Percentiles rank a stretch among this genome's conserved stretches.
Evolutionary conservation across 2,113 vertebrate genomes (phyloP).

Genomic region (Sylvilagus bachmani): DNA sequence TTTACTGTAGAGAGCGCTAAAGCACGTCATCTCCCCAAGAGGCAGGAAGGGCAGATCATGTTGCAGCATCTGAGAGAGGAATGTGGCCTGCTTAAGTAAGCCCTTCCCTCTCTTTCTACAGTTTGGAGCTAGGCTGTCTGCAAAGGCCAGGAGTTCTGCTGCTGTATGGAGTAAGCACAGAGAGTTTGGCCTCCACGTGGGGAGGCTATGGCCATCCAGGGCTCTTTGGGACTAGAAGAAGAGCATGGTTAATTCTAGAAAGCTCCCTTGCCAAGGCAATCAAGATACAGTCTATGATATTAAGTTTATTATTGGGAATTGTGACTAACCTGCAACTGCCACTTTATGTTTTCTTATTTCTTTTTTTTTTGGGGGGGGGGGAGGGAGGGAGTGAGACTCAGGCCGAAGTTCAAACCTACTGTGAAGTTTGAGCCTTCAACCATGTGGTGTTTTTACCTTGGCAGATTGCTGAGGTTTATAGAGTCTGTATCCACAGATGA

Average conservation of each 20-base stretch:
- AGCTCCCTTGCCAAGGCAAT: neutral
- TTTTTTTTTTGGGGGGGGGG: neutral
- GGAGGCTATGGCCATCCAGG: neutral
- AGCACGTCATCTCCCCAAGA: neutral
- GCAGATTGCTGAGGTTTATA: neutral
- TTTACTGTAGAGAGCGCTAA: neutral
- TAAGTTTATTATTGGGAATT: conserved; percentile 13
- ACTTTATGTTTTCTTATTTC: neutral
- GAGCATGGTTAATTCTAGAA: neutral
- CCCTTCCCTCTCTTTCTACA: neutral
- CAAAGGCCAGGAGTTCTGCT: neutral
- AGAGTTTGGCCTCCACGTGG: neutral
- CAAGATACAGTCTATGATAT: neutral
- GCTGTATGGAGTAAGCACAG: neutral
- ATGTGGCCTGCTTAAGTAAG: neutral
- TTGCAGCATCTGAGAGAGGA: neutral
- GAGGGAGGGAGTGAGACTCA: neutral
- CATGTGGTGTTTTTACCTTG: neutral
- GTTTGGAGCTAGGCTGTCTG: neutral
- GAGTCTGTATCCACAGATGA: neutral
- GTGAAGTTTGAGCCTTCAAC: neutral
- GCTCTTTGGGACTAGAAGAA: neutral
- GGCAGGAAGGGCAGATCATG: neutral
- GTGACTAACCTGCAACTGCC: neutral
- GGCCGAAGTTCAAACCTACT: neutral